Evolutionary conservation across 2,888 invertebrate species (phyloP), one percentile per base, ranked within the genome.

Genomic region (Pollenia griseotomentosa): DNA sequence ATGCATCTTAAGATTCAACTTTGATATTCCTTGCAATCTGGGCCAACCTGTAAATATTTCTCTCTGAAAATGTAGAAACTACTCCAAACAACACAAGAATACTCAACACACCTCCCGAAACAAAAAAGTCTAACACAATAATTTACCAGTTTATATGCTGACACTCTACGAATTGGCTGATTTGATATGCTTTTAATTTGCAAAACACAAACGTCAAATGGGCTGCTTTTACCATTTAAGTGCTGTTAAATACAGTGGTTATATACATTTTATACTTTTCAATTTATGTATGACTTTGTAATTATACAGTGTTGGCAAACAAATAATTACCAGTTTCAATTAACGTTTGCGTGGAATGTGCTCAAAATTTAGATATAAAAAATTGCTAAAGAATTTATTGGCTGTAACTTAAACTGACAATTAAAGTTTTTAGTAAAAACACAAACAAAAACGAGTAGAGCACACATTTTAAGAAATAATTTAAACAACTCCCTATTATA

Each of bases 201-300:
- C 33, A 66, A 59, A 74, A 70, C 46, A 68, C 59, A 61, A 81
- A 65, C 73, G 59, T 66, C 66, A 79, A 74, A 70, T 84, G 12
- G 12, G 66, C 46, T 59, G 65, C 19, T 73, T 66, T 84, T 73
- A 79, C 73, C 78, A 84, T 84, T 84, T 53, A 79, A 73, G 73
- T 75, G 61, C 61, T 75, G 59, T 44, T 68, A 59, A 75, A 68
- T 59, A 74, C 42, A 19, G 59, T 66, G 66, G 23, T 66, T 61
- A 61, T 44, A 81, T 48, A 51, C 51, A 82, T 57, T 68, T 51
- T 51, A 40, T 59, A 70, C 40, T 70, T 83, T 70, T 74, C 42
- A 42, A 51, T 74, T 70, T 44, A 65, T 19, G 16, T 16, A 66
- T 55, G 55, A 55, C 53, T 70, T 55, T n/a, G 9, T 57, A 73